Percentiles rank a stretch among this genome's conserved stretches.
phyloP scores from a whole-genome alignment of 2,113 vertebrate genomes.

The Notarius lentiginosus region DNA sequence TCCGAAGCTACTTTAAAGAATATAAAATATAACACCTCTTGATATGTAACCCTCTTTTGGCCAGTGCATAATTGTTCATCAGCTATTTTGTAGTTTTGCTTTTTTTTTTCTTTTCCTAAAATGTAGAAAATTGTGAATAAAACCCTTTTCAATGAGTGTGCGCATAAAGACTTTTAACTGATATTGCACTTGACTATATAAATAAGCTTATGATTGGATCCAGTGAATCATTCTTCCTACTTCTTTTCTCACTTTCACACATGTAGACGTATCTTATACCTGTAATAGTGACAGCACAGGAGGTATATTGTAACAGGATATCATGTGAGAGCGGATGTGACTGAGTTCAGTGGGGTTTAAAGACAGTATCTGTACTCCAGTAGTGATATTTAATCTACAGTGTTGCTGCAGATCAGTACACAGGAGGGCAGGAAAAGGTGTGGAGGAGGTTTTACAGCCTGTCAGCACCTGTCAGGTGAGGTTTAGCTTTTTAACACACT shows the following conservation, averaged over 20 bases:
- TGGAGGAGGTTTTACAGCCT: conserved; percentile 58
- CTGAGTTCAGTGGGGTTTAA: conserved; percentile 44
- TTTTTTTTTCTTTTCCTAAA: not conserved
- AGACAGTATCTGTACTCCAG: conserved; percentile 44
- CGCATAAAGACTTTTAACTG: not conserved
- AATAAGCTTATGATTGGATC: not conserved
- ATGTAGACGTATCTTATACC: conserved; percentile 30
- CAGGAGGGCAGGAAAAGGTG: conserved; percentile 50
- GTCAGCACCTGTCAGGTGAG: conserved; percentile 63
- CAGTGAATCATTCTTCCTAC: not conserved
- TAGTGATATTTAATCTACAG: conserved; percentile 46
- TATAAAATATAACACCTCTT: not conserved
- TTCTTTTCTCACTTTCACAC: conserved; percentile 19
- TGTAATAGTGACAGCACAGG: conserved; percentile 38
- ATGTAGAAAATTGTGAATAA: not conserved
- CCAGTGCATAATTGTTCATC: not conserved
- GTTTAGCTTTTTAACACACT: conserved; percentile 41
- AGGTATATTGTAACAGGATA: conserved; percentile 35
- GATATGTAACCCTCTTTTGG: not conserved
- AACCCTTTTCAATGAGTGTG: not conserved
- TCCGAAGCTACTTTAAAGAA: not conserved
- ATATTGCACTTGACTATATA: not conserved
- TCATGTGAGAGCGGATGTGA: conserved; percentile 44
- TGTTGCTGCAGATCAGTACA: conserved; percentile 35
- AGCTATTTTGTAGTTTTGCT: not conserved